A percentile compares a stretch with the other conserved stretches of the same genome.
Conservation (phyloP, 2,888 invertebrate genomes). For the Oxystoma pomonae region DNA sequence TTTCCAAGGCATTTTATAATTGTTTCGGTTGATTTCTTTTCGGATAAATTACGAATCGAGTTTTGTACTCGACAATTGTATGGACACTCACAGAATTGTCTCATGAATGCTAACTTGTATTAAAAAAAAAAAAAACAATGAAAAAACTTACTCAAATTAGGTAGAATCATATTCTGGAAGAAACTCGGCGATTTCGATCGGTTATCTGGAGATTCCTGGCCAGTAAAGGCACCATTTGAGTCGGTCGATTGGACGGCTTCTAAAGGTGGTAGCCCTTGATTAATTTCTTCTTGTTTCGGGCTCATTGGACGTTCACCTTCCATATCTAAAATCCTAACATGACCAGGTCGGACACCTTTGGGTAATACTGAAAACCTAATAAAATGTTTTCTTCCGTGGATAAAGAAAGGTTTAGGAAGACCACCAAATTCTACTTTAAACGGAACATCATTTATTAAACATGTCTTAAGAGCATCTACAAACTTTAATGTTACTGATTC, state of each 20-base stretch:
- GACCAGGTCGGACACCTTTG: slow-evolving; percentile 66
- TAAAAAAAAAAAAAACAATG: slow-evolving; percentile 3
- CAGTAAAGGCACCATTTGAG: slow-evolving; percentile 6
- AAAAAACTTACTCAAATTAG: slow-evolving; percentile 41
- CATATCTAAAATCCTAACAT: slow-evolving; percentile 68
- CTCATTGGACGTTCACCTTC: slow-evolving; percentile 49
- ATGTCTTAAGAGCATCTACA: slow-evolving; percentile 71
- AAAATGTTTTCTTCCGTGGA: slow-evolving; percentile 74
- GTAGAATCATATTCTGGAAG: slow-evolving; percentile 41
- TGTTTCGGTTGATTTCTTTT: no score
- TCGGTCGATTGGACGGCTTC: slow-evolving; percentile 32
- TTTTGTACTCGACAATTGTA: no score
- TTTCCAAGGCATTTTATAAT: no score
- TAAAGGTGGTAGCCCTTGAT: slow-evolving; percentile 37
- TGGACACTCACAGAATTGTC: neutral
- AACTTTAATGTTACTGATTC: slow-evolving; percentile 74
- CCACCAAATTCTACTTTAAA: slow-evolving; percentile 81
- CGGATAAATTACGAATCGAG: no score
- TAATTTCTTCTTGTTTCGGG: slow-evolving; percentile 33
- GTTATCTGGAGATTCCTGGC: slow-evolving; percentile 38
- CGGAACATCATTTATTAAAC: slow-evolving; percentile 73
- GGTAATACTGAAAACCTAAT: slow-evolving; percentile 77
- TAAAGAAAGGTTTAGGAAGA: slow-evolving; percentile 70
- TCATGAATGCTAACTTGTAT: no score
- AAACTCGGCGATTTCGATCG: slow-evolving; percentile 42